Evolutionary conservation across 2,113 vertebrate genomes (phyloP).

Genomic region (Xiphophorus couchianus): DNA sequence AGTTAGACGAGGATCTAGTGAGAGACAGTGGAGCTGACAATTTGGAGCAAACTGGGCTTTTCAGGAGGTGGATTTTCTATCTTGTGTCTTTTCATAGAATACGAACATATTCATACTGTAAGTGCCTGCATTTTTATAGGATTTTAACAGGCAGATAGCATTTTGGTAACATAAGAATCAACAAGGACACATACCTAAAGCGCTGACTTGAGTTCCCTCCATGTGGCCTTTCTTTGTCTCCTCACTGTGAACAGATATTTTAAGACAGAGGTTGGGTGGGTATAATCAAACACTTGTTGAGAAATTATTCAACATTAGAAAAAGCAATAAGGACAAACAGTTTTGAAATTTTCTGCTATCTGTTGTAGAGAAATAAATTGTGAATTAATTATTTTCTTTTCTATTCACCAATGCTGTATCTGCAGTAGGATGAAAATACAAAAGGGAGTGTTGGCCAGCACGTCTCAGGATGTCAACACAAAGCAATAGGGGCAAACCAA

Average conservation of each 20-base stretch:
- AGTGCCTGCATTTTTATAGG: too few species aligned
- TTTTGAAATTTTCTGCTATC: not conserved
- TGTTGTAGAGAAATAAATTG: not conserved
- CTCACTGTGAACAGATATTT: not conserved
- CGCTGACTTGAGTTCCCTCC: not conserved
- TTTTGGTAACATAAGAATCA: not conserved
- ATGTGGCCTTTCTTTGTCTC: not conserved
- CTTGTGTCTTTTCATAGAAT: too few species aligned
- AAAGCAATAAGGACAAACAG: not conserved
- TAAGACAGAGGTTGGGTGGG: not conserved
- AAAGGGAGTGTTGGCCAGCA: not conserved
- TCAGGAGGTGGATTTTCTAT: not conserved
- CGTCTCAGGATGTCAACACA: not conserved
- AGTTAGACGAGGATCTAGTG: not conserved
- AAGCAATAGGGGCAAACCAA: not conserved
- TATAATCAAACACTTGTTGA: not conserved
- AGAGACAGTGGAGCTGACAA: not conserved
- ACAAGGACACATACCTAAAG: not conserved
- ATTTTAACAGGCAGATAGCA: too few species aligned
- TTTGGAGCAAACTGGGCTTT: not conserved
- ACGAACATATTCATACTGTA: too few species aligned
- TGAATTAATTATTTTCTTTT: not conserved
- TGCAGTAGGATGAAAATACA: not conserved
- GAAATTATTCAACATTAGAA: not conserved
- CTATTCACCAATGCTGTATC: too few species aligned